Conservation (phyloP, 30 jellyfish, hydroid and myxozoan species). For the Hydractinia echinata region DNA sequence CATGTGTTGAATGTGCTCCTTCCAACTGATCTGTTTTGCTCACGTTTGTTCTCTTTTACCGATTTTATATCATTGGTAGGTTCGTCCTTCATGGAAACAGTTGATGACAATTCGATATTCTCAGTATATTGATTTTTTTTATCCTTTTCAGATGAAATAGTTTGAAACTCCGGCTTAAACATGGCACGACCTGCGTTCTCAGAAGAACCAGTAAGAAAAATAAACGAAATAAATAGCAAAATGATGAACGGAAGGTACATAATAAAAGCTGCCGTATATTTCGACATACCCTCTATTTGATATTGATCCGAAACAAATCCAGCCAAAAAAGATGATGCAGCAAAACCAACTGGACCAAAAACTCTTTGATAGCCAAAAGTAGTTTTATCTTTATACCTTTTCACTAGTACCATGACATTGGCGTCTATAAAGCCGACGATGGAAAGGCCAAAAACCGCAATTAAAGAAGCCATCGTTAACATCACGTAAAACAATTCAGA, state of each 20-base stretch:
- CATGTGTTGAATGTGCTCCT: no score
- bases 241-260: neutral
- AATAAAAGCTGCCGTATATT: neutral
- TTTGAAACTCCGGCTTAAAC: no score
- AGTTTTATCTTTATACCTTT: neutral
- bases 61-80: no score
- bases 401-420: neutral
- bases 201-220: no score
- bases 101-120: no score
- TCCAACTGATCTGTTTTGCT: no score
- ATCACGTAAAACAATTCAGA: neutral
- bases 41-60: no score
- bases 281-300: neutral
- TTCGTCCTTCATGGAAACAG: no score
- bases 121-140: no score
- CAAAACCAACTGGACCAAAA: slow-evolving; percentile 7
- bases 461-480: neutral
- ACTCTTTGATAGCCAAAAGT: slow-evolving; percentile 9
- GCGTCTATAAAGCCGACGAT: neutral
- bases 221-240: no score
- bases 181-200: no score
- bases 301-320: neutral
- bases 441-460: neutral
- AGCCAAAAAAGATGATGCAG: neutral
- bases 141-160: no score